Evolutionary conservation across 2,888 invertebrate genomes (phyloP), one percentile per base, ranked within the genome.

Genomic region (Euzetes globulus): DNA sequence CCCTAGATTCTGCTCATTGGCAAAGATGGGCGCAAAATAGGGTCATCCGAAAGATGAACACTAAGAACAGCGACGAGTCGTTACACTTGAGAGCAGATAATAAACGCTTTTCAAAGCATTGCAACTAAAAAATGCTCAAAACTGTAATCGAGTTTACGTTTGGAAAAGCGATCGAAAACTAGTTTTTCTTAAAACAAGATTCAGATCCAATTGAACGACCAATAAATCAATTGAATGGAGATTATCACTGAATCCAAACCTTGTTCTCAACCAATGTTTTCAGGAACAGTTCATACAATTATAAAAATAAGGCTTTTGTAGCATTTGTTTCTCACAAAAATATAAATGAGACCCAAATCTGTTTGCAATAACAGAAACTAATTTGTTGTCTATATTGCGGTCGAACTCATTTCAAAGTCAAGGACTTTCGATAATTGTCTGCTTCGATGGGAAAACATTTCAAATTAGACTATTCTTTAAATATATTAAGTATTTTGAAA

Each of bases 11-110:
- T 68, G 68, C 68, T 68, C n/a, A 27, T 29, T n/a, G 41, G 33
- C 33, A 37, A 41, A 19, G 45, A 37, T 68, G 68, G 68, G 37
- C 68, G 33, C 19, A 63, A 33, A 63, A 63, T 63, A 63, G 63
- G 63, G 63, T 63, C 63, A 63, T 63, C 63, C 27, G 9, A n/a
- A 17, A 29, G 63, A 63, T 63, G 63, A 63, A 33, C 33, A 63
- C 63, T 25, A 25, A 41, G 41, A 41, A 41, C 7, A 41, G 41
- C 41, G 41, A 41, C 41, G 19, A 63, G 63, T 63, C 63, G 63
- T 63, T 63, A 63, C 33, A 63, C 63, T 33, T 33, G 29, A 17
- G 60, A 22, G 15, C 25, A 27, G 25, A 25, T 60, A 60, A 60
- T 60, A 60, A 33, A 19, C 63, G 22, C 11, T 27, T 60, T 17